Evolutionary conservation across 2,797 vertebrate species (phyloP).

Genomic region (Synaphobranchus kaupii): DNA sequence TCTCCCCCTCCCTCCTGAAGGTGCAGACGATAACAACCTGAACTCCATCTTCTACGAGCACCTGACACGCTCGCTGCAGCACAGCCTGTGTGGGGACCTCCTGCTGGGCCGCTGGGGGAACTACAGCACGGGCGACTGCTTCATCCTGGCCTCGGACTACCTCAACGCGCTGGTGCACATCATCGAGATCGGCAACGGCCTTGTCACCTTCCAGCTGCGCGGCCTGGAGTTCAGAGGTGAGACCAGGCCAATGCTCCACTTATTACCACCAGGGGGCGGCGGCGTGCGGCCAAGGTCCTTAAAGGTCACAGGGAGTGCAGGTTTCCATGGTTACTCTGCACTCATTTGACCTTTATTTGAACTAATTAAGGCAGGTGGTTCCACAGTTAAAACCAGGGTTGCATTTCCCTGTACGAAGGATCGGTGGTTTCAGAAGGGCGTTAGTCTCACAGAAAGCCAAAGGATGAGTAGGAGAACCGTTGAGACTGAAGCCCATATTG

Average conservation of each 20-base stretch:
- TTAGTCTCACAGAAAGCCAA: too few species aligned
- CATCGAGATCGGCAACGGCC: conserved; percentile 94
- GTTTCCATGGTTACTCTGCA: background rate
- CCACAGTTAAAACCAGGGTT: too few species aligned
- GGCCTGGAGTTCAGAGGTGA: conserved; percentile 97
- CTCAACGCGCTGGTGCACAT: conserved; percentile 97
- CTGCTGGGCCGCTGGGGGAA: conserved; percentile 95
- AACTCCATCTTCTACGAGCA: conserved; percentile 99
- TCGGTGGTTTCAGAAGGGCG: background rate
- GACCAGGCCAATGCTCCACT: conserved; percentile 20
- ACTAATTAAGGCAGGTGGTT: background rate
- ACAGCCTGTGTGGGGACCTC: conserved; percentile 94
- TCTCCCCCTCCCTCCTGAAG: conserved; percentile 54
- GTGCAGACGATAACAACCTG: conserved; percentile 96
- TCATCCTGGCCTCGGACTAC: conserved; percentile 98
- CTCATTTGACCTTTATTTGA: background rate
- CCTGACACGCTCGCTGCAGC: conserved; percentile 94
- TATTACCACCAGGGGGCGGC: background rate
- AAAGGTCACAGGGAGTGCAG: too few species aligned
- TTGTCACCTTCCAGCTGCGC: conserved; percentile 94
- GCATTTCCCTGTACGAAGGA: background rate
- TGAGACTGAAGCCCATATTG: background rate
- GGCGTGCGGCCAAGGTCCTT: background rate
- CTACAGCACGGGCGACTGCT: conserved; percentile 94
- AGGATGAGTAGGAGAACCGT: background rate